Percentiles rank a stretch among this genome's conserved stretches.
Evolutionary conservation across 92 coral and sea anemone species (phyloP).

Genomic region (Epizoanthus scotinus): DNA sequence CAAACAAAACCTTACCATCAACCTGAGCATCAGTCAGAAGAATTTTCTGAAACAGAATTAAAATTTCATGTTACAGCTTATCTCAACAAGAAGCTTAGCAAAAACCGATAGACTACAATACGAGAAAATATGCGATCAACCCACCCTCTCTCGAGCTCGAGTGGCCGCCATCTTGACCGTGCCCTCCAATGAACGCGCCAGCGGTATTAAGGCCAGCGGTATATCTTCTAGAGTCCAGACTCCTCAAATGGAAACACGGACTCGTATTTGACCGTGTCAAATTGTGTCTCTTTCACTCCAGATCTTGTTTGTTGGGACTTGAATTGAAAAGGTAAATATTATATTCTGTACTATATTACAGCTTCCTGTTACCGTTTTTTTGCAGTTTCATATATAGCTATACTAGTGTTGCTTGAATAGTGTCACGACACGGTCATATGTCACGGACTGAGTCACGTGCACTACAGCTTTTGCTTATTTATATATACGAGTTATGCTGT

Average conservation of each 20-base stretch:
- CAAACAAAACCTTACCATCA: constrained; percentile 79
- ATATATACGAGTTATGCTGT: no score
- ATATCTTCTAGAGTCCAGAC: constrained; percentile 22
- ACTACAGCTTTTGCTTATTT: no score
- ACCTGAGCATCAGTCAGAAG: constrained; percentile 91
- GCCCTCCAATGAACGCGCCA: constrained; percentile 40
- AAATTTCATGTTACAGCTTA: constrained; percentile 36
- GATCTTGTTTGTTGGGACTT: no score
- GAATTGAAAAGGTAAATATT: no score
- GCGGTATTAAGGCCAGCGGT: constrained; percentile 22
- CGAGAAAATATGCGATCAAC: constrained; percentile 7
- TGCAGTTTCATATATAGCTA: no score
- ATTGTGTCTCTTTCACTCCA: no score
- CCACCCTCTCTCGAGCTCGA: constrained; percentile 48
- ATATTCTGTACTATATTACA: no score
- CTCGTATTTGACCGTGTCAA: no score
- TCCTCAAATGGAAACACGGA: neutral
- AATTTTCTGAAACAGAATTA: constrained; percentile 77
- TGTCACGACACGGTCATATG: no score
- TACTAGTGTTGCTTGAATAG: no score
- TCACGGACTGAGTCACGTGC: no score
- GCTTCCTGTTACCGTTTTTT: no score
- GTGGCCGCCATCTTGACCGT: constrained; percentile 48
- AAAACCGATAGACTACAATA: neutral
- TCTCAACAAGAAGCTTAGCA: neutral